Percentiles rank a stretch among this genome's conserved stretches.
These are phyloP conservation scores for Gymnocephalus cernua DNA, from an alignment of 2,113 vertebrate species.

Conservation along the genomic window DNA sequence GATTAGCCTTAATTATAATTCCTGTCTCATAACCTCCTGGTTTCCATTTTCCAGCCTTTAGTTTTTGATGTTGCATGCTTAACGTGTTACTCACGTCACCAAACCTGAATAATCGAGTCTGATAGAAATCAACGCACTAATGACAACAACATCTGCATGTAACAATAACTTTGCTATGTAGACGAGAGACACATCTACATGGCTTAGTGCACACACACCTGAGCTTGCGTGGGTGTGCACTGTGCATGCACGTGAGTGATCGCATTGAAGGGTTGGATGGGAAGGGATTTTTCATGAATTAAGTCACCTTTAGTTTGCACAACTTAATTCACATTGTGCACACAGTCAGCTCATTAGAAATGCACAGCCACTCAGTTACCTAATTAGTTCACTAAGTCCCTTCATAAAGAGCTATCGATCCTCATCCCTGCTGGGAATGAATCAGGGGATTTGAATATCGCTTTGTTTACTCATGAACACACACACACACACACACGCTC, in stretches of 20 bases:
- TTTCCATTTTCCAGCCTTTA: conserved; percentile 64
- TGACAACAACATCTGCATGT: conserved; percentile 68
- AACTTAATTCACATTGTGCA: conserved; percentile 53
- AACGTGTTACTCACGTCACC: conserved; percentile 67
- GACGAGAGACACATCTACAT: conserved; percentile 34
- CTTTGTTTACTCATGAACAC: conserved; percentile 38
- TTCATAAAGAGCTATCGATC: conserved; percentile 78
- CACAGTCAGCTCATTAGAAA: conserved; percentile 61
- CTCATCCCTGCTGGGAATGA: conserved; percentile 57
- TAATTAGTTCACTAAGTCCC: conserved; percentile 75
- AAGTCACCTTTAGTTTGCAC: conserved; percentile 61
- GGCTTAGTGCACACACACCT: conserved; percentile 51
- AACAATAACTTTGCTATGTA: conserved; percentile 51
- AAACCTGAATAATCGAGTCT: conserved; percentile 67
- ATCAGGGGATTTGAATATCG: conserved; percentile 56
- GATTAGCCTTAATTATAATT: conserved; percentile 68
- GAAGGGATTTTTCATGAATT: conserved; percentile 13
- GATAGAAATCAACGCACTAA: conserved; percentile 67
- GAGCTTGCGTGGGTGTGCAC: conserved; percentile 22
- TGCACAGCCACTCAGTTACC: conserved; percentile 58
- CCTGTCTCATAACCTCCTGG: conserved; percentile 62
- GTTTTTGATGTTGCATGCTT: conserved; percentile 74
- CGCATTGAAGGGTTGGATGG: conserved; percentile 15
- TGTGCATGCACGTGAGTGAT: neutral
- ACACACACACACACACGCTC: conserved; percentile 1